Conservation (phyloP, 2,797 vertebrate species). For the Parauchenoglanis ngamensis region DNA sequence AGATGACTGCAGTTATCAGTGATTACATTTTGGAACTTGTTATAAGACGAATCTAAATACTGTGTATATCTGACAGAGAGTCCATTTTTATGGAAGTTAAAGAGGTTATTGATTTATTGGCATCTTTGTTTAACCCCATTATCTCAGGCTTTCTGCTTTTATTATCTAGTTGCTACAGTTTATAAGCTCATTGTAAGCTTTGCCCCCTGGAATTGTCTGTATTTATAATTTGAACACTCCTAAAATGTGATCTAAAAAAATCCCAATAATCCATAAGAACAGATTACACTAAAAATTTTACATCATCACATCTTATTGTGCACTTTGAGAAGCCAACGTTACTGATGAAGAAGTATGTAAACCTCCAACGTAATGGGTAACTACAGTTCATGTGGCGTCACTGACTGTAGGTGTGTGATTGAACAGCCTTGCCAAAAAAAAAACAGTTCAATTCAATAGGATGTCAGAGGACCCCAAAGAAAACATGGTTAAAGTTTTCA, state of each 20-base stretch:
- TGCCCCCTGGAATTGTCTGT: background rate
- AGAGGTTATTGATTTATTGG: background rate
- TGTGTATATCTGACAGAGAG: background rate
- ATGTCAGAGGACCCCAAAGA: background rate
- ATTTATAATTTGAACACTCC: background rate
- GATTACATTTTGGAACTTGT: background rate
- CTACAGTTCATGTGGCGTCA: background rate
- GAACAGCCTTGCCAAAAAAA: background rate
- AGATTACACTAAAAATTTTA: background rate
- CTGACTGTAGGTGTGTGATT: background rate
- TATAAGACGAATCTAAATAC: background rate
- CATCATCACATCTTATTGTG: background rate
- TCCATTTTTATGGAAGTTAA: background rate
- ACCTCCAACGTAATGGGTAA: background rate
- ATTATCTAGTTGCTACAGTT: background rate
- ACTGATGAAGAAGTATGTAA: background rate
- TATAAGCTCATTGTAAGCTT: background rate
- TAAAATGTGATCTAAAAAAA: background rate
- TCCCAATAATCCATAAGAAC: background rate
- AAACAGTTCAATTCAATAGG: background rate
- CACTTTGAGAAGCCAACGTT: background rate
- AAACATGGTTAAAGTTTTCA: background rate
- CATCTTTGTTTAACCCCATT: background rate
- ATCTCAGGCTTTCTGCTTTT: constrained; percentile 25
- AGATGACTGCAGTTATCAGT: background rate